Evolutionary conservation across 1,140 invertebrate genomes (phyloP), one percentile per base, ranked within the genome.

Genomic region (Ptiloglossa arizonensis): DNA sequence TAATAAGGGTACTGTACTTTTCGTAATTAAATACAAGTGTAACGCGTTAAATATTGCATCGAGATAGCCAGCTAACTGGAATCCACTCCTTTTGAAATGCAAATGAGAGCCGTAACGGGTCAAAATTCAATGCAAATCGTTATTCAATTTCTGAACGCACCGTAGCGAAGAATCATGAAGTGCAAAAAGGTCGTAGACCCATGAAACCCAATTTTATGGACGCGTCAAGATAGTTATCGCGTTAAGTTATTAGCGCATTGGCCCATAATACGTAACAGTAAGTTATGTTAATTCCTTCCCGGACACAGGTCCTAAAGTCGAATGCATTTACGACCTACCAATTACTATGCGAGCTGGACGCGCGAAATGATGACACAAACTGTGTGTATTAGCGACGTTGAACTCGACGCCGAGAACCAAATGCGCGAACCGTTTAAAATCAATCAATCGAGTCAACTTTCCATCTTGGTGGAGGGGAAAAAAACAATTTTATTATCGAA

Each of bases 221-320:
- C 17, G n/a, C 9, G 41, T 24, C 50, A 54, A 54, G 50, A 54
- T 27, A 22, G 50, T 60, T 32, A 48, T 44, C 38, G 17, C 68
- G 38, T 9, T 29, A 17, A 35, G 54, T 71, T 59, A 59, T 71
- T 71, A 71, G 29, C 41, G 54, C 54, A 17, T 71, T 44, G 52
- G 32, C 52, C 38, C 35, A 9, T 17, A 38, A 5, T 44, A 44
- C 22, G 29, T 70, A 70, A 44, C 52, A 70, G 38, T 70, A 32
- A 44, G 15, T 57, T 57, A 70, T 32, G 67, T 41, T 70, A 70
- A 70, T 70, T 46, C 38, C 52, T 44, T n/a, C 32, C 50, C 8
- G 4, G 5, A 41, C 17, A 41, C 24, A 13, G 22, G 41, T 22
- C 17, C 1, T 8, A 11, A 8, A 17, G 5, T 15, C 44, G 44